Percentiles rank a stretch among this genome's conserved stretches.
These are phyloP conservation scores for Lordiphosa fenestrarum DNA, from an alignment of 2,888 invertebrate genomes.

Conservation along the genomic window DNA sequence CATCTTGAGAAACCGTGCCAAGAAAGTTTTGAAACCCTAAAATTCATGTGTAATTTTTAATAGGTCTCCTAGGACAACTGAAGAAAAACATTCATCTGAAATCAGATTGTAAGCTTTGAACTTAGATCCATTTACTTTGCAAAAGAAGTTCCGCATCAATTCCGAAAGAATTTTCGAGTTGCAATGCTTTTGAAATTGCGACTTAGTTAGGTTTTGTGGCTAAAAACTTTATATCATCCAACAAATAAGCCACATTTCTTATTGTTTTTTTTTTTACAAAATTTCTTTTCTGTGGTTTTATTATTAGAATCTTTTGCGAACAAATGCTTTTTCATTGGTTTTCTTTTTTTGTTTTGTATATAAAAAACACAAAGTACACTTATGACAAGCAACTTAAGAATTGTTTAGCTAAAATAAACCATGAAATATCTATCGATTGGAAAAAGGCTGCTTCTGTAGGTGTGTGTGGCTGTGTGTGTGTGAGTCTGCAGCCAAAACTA, in stretches of 20 bases:
- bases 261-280: conserved; percentile 41
- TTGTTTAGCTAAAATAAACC: conserved; percentile 32
- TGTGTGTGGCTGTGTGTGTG: conserved; percentile 11
- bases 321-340: conserved; percentile 16
- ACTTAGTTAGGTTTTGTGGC: too few relatives aligned
- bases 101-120: too few relatives aligned
- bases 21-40: too few relatives aligned
- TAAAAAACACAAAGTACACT: conserved; percentile 37
- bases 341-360: conserved; percentile 28
- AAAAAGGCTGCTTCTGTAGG: neutral
- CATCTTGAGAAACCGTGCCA: too few relatives aligned
- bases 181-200: too few relatives aligned
- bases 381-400: conserved; percentile 39
- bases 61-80: too few relatives aligned
- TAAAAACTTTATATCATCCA: neutral
- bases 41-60: too few relatives aligned
- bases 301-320: conserved; percentile 39
- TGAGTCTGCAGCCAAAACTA: conserved; percentile 26
- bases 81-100: too few relatives aligned
- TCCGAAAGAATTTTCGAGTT: too few relatives aligned
- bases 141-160: too few relatives aligned
- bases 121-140: too few relatives aligned
- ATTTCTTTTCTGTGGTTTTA: conserved; percentile 46
- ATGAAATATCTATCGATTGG: conserved; percentile 5
- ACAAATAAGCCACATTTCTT: neutral